phyloP scores from a whole-genome alignment of 1,140 invertebrate species.

The Carposina sasakii region DNA sequence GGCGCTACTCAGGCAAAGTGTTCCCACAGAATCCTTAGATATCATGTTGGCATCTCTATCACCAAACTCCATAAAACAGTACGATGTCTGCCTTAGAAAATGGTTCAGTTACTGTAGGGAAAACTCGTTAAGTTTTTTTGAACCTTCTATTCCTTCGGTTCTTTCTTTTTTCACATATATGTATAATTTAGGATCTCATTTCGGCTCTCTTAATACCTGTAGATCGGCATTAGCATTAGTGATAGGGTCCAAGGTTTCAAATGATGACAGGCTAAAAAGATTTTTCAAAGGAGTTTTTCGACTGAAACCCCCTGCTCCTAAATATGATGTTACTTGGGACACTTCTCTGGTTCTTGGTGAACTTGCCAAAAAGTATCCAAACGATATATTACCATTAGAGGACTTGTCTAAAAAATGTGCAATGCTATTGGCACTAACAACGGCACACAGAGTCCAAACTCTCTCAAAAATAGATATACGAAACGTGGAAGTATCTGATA shows the following conservation, averaged over 20 bases:
- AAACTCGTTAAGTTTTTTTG: not conserved
- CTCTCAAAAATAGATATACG: not conserved
- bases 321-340: constrained; percentile 14
- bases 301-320: constrained; percentile 7
- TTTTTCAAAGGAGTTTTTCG: constrained; percentile 29
- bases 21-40: not conserved
- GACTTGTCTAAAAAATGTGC: not conserved
- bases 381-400: not conserved
- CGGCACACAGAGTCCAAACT: not conserved
- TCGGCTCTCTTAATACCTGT: not conserved
- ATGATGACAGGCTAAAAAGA: too few relatives aligned
- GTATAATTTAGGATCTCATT: not conserved
- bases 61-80: not conserved
- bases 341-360: constrained; percentile 11
- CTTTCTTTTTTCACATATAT: not conserved
- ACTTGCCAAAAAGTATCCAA: not conserved
- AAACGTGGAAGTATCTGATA: not conserved
- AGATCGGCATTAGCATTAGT: constrained; percentile 1
- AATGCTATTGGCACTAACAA: not conserved
- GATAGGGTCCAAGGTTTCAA: too few relatives aligned
- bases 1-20: not conserved
- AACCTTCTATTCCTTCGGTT: not conserved
- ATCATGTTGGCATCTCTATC: not conserved
- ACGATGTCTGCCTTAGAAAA: not conserved
- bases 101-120: not conserved